Percentiles rank a stretch among this genome's conserved stretches.
These are phyloP conservation scores for Megamerina dolium DNA, from an alignment of 2,888 invertebrate species.

Conservation along the genomic window DNA sequence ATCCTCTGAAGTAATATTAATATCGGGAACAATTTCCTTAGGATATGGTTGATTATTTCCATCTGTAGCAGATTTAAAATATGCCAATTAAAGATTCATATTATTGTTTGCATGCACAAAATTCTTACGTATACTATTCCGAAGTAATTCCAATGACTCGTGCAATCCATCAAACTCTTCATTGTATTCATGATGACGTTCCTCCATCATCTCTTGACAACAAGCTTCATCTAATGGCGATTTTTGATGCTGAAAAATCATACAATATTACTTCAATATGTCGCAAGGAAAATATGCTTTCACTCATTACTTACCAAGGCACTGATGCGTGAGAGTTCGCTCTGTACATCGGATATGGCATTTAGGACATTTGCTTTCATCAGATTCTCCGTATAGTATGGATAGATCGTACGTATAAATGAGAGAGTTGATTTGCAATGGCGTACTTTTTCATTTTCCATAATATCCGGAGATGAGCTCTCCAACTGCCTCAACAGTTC, in stretches of 20 bases:
- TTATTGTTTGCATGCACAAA: too few relatives aligned
- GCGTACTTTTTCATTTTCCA: conserved; percentile 31
- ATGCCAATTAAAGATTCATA: neutral
- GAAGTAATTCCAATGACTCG: conserved; percentile 39
- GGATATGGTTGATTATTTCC: conserved; percentile 30
- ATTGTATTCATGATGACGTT: conserved; percentile 36
- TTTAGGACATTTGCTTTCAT: conserved; percentile 40
- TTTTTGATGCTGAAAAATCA: conserved; percentile 30
- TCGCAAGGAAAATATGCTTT: neutral
- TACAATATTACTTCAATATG: too few relatives aligned
- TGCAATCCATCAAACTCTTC: conserved; percentile 38
- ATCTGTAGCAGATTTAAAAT: conserved; percentile 35
- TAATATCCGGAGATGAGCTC: conserved; percentile 30
- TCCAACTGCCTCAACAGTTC: conserved; percentile 31
- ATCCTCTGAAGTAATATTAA: conserved; percentile 44
- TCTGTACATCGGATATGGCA: conserved; percentile 41
- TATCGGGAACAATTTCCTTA: conserved; percentile 40
- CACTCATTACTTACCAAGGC: conserved; percentile 27
- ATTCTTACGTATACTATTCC: conserved; percentile 38
- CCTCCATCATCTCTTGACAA: conserved; percentile 41
- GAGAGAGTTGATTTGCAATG: conserved; percentile 32
- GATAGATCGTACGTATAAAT: conserved; percentile 38
- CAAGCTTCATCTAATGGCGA: conserved; percentile 43
- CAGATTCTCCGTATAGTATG: conserved; percentile 37
- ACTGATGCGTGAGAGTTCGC: conserved; percentile 33